A percentile compares a stretch with the other conserved stretches of the same genome.
Evolutionary conservation across 2,113 vertebrate genomes (phyloP).

Genomic region (Emberiza fucata): DNA sequence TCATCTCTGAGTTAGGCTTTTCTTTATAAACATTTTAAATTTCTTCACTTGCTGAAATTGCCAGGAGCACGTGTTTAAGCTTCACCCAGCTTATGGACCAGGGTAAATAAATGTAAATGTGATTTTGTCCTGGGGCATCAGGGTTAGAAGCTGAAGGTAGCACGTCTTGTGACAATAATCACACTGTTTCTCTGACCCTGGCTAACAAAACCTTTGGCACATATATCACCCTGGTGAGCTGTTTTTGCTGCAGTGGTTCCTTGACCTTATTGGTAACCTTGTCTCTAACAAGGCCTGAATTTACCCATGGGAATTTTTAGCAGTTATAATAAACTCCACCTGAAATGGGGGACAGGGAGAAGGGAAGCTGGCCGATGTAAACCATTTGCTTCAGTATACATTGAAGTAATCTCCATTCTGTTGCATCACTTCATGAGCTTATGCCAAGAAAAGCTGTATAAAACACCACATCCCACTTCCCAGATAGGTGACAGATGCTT

Average conservation of each 20-base stretch:
- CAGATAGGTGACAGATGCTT: background rate
- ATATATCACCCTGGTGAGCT: background rate
- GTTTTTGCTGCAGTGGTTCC: background rate
- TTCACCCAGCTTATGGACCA: background rate
- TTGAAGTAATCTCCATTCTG: background rate
- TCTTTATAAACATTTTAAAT: background rate
- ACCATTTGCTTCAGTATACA: background rate
- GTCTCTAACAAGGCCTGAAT: background rate
- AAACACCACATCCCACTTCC: background rate
- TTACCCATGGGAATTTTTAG: background rate
- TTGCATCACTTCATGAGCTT: background rate
- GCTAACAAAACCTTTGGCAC: background rate
- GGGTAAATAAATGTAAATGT: background rate
- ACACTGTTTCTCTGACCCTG: background rate
- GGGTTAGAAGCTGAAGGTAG: background rate
- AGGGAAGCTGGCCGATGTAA: background rate
- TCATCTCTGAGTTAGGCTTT: background rate
- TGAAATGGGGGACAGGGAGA: background rate
- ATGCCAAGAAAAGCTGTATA: background rate
- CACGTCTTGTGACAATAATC: background rate
- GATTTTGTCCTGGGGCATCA: background rate
- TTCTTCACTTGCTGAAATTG: background rate
- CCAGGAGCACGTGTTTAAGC: background rate
- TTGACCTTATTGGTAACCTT: background rate
- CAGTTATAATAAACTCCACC: background rate